Evolutionary conservation across 1,140 invertebrate species (phyloP), one percentile per base, ranked within the genome.

Genomic region (Galendromus occidentalis): DNA sequence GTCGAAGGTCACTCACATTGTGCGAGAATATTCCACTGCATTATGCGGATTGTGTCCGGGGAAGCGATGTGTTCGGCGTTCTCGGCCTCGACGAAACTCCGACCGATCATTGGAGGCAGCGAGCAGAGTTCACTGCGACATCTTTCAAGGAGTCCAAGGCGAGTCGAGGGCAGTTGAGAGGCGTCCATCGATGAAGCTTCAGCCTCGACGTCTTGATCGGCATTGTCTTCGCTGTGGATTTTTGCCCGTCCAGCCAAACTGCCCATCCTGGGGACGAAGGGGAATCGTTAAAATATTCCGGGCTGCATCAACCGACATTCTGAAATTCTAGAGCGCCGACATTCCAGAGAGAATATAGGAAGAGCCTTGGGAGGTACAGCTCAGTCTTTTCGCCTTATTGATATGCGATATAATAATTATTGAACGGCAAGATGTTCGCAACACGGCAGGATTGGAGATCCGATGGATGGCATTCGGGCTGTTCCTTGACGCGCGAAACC

Each of bases 1-100:
- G 47, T 44, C 47, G 25, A n/a, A 44, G 30, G 30, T 45, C 29
- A 29, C 72, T 74, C 78, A 86, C 85, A 82, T 80, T 86, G 84
- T 17, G 85, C 84, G 6, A 86, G 74, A 68, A 86, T 79, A 72
- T 86, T 86, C 85, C 85, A 86, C 70, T 86, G 85, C 69, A 86
- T 78, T 20, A 86, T 70, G 68, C 84, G 76, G 66, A 86, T 67
- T 44, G 42, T 47, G 22, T 59, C 51, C 51, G 51, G 51, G 12
- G 22, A 25, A 0, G 51, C 51, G 22, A 59, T 59, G 22, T 59
- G 51, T 33, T 59, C 25, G 25, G 51, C 51, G 14, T 25, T 25
- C 25, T 59, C 51, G 45, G n/a, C 14, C 14, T 70, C 69, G 2
- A 66, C 33, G 45, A 71, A 72, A 28, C 70, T 70, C 51, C 80